These are phyloP conservation scores for Lordiphosa collinella DNA, from an alignment of 1,140 invertebrate genomes.

Conservation along the genomic window DNA sequence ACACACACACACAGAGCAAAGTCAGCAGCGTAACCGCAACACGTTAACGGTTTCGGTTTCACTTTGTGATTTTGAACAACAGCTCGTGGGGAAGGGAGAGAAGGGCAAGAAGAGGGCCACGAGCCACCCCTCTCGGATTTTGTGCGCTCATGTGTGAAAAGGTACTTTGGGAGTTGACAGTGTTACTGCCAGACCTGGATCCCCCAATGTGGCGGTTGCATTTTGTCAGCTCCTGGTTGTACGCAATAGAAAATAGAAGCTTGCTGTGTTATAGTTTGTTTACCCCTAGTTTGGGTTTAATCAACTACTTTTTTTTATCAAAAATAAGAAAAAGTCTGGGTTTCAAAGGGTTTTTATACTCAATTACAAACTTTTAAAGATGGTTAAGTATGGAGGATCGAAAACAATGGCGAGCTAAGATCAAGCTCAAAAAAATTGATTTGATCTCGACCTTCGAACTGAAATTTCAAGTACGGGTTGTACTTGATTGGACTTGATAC, in stretches of 20 bases:
- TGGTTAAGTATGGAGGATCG: too few relatives aligned
- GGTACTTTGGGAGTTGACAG: constrained; percentile 57
- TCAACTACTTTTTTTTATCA: too few relatives aligned
- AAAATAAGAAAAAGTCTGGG: too few relatives aligned
- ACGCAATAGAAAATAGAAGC: constrained; percentile 18
- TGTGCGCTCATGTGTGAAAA: constrained; percentile 76
- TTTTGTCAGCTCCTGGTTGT: constrained; percentile 9
- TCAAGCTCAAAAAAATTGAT: too few relatives aligned
- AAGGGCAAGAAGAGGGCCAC: not conserved
- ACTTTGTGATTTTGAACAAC: constrained; percentile 74
- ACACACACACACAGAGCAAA: constrained; percentile 29
- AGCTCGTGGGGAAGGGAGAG: constrained; percentile 11
- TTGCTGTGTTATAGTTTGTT: too few relatives aligned
- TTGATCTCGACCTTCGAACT: too few relatives aligned
- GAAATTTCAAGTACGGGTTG: too few relatives aligned
- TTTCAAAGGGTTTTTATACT: too few relatives aligned
- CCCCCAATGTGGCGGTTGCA: constrained; percentile 28
- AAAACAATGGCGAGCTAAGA: too few relatives aligned
- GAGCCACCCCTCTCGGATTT: constrained; percentile 16
- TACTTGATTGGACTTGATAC: too few relatives aligned
- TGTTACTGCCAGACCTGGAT: constrained; percentile 8
- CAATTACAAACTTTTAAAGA: too few relatives aligned
- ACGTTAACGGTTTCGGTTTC: constrained; percentile 78
- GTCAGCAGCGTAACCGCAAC: constrained; percentile 76
- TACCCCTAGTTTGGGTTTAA: too few relatives aligned